phyloP scores from a whole-genome alignment of 2,888 invertebrate species.

The Epinotia bilunana region DNA sequence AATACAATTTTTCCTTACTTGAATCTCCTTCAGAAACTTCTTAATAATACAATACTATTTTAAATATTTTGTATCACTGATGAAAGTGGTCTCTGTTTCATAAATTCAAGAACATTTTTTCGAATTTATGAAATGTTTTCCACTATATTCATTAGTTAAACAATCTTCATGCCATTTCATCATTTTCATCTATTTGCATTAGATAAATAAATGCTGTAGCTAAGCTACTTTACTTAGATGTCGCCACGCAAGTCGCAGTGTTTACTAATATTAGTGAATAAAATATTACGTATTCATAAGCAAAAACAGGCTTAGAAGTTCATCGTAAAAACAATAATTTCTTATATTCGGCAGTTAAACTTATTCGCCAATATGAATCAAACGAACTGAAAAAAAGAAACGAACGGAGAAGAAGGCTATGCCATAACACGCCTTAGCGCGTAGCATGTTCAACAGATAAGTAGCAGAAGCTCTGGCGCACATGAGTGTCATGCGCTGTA shows the following conservation, averaged over 20 bases:
- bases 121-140: conserved; percentile 39
- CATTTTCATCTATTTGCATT: not conserved
- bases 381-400: no score
- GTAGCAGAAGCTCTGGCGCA: not conserved
- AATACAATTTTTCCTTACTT: conserved; percentile 3
- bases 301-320: not conserved
- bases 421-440: not conserved
- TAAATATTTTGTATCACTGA: conserved; percentile 2
- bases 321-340: not conserved
- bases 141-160: not conserved
- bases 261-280: not conserved
- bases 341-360: not conserved
- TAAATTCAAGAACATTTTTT: conserved; percentile 38
- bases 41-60: not conserved
- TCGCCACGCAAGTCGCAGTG: not conserved
- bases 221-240: not conserved
- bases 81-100: conserved; percentile 26
- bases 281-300: not conserved
- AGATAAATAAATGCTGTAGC: not conserved
- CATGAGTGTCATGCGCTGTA: not conserved
- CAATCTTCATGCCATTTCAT: not conserved
- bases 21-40: not conserved
- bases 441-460: not conserved
- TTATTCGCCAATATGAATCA: conserved; percentile 20
- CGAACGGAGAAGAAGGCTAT: not conserved